Conservation (phyloP, 2,113 vertebrate species). For the Limnothrissa miodon region DNA sequence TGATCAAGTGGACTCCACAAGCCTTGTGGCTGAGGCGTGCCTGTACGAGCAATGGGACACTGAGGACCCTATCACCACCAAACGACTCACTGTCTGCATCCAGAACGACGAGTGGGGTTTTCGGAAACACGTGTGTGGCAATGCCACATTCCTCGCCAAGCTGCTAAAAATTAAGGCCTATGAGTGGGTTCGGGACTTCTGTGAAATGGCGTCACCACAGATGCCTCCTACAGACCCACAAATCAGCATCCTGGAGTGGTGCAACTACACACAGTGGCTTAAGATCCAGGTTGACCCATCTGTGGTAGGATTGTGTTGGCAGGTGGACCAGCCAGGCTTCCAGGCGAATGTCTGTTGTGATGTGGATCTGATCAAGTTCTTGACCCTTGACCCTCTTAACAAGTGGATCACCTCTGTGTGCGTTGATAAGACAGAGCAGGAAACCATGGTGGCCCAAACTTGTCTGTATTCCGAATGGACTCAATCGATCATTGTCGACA, state of each 20-base stretch:
- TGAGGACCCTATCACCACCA: conserved; percentile 35
- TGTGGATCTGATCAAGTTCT: conserved; percentile 51
- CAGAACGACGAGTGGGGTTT: conserved; percentile 62
- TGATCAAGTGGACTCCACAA: background rate
- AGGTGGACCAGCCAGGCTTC: conserved; percentile 61
- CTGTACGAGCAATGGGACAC: conserved; percentile 66
- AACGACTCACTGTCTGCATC: conserved; percentile 62
- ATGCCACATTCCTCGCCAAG: conserved; percentile 56
- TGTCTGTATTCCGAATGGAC: conserved; percentile 72
- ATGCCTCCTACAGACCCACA: background rate
- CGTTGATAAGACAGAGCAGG: conserved; percentile 43
- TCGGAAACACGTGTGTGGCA: conserved; percentile 57
- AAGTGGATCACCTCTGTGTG: conserved; percentile 68
- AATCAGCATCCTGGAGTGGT: conserved; percentile 56
- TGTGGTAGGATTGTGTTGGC: conserved; percentile 71
- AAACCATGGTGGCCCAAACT: conserved; percentile 47
- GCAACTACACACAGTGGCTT: conserved; percentile 67
- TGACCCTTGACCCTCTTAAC: conserved; percentile 62
- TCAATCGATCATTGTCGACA: conserved; percentile 66
- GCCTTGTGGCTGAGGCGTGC: conserved; percentile 47
- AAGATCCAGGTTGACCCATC: conserved; percentile 59
- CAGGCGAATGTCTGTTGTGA: conserved; percentile 69
- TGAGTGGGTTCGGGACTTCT: conserved; percentile 66
- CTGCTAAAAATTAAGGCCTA: conserved; percentile 50
- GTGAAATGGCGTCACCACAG: conserved; percentile 30